Base-by-base conservation (phyloP, 2,888 invertebrate species). In the Pristionchus exspectatus region DNA sequence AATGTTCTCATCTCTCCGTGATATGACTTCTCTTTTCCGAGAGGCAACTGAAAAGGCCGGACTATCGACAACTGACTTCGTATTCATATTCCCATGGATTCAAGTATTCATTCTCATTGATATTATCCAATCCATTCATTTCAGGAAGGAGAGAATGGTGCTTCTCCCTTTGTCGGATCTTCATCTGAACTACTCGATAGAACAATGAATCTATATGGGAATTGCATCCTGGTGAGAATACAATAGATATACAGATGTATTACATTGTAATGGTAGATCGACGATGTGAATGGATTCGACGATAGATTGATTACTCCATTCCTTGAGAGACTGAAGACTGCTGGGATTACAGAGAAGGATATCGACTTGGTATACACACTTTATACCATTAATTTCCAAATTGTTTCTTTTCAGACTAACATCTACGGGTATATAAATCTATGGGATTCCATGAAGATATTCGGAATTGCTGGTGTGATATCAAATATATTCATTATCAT, bases 401-500 rank as follows among this genome's bases (percentile, higher is more conserved):
- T 16, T 7, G 12, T 24, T 0, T 5, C 38, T 27, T 30, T 69
- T 56, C 90, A 86, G 89, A 86, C 50, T 9, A 90, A 89, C 74
- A 90, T 90, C 86, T 90, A 90, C 83, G 90, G 90, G 0, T 90
- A 90, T 83, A 85, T 90, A 69, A 66, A 83, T 27, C 83, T 90
- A 30, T 90, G 83, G 89, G 90, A 90, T 63, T 90, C 90, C 27
- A 63, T 90, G 89, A 89, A 90, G 69, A 85, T 90, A n/a, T 93
- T 93, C 90, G 92, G 91, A n/a, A 56, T 94, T n/a, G 93, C 93
- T 12, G 93, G 87, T 88, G 10, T 14, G n/a, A 16, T 84, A 85
- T 85, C 30, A 27, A 54, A 18, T 90, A 30, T 2, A 27, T 33
- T 30, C 30, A 24, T 69, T 24, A 72, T 50, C 4, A 50, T 50